These are phyloP conservation scores for Neolamprologus brichardi DNA, from an alignment of 2,113 vertebrate genomes.

Conservation along the genomic window DNA sequence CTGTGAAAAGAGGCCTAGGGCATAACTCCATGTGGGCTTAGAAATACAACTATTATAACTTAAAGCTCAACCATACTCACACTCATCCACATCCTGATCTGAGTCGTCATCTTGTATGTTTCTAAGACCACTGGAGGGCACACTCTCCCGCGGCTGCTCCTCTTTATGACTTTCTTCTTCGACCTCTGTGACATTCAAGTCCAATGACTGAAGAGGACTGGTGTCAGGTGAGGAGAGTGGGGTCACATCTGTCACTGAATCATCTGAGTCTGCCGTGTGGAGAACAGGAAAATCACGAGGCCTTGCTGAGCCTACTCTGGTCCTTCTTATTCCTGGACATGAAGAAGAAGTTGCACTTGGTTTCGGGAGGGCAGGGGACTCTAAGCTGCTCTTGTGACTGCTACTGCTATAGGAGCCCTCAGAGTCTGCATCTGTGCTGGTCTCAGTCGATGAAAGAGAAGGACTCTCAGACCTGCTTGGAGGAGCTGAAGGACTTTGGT, in stretches of 20 bases:
- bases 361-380: slow-evolving; percentile 47
- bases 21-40: neutral
- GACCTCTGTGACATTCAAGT: slow-evolving; percentile 54
- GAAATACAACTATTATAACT: neutral
- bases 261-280: slow-evolving; percentile 74
- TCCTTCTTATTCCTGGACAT: slow-evolving; percentile 60
- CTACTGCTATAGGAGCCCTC: slow-evolving; percentile 64
- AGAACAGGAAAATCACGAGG: slow-evolving; percentile 23
- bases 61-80: slow-evolving; percentile 11
- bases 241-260: slow-evolving; percentile 85
- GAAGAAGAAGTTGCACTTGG: slow-evolving; percentile 7
- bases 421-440: slow-evolving; percentile 53
- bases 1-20: neutral
- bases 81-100: slow-evolving; percentile 15
- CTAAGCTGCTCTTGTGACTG: slow-evolving; percentile 55
- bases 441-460: slow-evolving; percentile 59
- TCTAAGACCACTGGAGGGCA: slow-evolving; percentile 30
- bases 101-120: neutral
- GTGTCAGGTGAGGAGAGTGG: slow-evolving; percentile 83
- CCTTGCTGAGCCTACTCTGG: slow-evolving; percentile 37
- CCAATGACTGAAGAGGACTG: slow-evolving; percentile 79
- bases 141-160: slow-evolving; percentile 1
- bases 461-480: slow-evolving; percentile 29
- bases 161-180: neutral
- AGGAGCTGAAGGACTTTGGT: neutral